A percentile compares a stretch with the other conserved stretches of the same genome.
phyloP scores from a whole-genome alignment of 2,797 vertebrate species.

The Lutjanus argentimaculatus region DNA sequence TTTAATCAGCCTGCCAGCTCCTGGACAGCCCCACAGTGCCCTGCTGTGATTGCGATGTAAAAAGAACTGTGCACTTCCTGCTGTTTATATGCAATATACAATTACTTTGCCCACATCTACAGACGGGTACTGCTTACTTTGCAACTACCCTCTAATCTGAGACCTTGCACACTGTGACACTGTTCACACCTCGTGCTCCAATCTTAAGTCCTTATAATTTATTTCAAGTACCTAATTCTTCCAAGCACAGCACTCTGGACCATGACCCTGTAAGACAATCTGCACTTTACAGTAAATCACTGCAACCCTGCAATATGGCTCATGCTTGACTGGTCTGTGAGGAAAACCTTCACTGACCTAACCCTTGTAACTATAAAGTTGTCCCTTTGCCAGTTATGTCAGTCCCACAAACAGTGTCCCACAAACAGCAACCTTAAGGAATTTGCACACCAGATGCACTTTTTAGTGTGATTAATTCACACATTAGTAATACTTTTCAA shows the following conservation, averaged over 20 bases:
- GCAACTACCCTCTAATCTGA: slow-evolving; percentile 14
- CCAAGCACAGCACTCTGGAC: slow-evolving; percentile 1
- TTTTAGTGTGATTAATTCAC: not conserved
- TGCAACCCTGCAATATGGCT: slow-evolving; percentile 9
- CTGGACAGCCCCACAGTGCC: not conserved
- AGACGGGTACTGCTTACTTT: not conserved
- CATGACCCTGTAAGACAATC: slow-evolving; percentile 25
- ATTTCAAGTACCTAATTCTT: slow-evolving; percentile 30
- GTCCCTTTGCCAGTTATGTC: not conserved
- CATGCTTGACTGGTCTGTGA: slow-evolving; percentile 18
- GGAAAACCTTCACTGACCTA: slow-evolving; percentile 17
- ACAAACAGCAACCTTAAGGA: too few species aligned
- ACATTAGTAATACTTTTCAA: too few species aligned
- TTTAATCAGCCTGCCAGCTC: slow-evolving; percentile 45
- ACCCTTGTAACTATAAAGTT: not conserved
- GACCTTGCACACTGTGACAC: slow-evolving; percentile 15
- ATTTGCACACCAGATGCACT: not conserved
- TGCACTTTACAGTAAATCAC: slow-evolving; percentile 40
- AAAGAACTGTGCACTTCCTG: not conserved
- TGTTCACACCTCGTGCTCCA: slow-evolving; percentile 24
- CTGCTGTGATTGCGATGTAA: not conserved
- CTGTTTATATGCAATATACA: slow-evolving; percentile 2
- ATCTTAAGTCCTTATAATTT: slow-evolving; percentile 10
- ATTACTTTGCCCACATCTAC: not conserved
- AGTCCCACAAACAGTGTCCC: not conserved